Conservation (phyloP, 2,113 vertebrate species). For the Psophia crepitans region DNA sequence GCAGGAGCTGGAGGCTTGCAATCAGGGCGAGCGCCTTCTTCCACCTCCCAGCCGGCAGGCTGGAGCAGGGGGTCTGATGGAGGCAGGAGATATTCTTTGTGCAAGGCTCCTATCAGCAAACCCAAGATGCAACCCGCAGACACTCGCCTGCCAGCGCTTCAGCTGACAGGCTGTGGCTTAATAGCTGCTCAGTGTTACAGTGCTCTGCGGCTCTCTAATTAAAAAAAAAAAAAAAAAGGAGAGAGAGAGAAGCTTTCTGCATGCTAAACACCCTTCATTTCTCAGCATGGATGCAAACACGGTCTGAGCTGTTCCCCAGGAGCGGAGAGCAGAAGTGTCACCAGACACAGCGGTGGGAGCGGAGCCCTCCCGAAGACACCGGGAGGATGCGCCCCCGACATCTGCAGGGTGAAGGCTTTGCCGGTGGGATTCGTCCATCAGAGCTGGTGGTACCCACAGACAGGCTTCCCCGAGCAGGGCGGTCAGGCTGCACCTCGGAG, state of each 20-base stretch:
- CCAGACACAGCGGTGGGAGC: rapidly evolving
- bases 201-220: background rate
- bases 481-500: rapidly evolving
- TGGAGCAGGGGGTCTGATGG: background rate
- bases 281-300: rapidly evolving
- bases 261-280: background rate
- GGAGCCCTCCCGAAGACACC: rapidly evolving
- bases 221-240: background rate
- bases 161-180: background rate
- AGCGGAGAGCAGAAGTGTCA: background rate
- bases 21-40: background rate
- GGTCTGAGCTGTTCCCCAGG: background rate
- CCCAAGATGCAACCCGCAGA: background rate
- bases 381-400: rapidly evolving
- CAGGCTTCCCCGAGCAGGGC: too few species aligned
- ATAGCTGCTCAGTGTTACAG: background rate
- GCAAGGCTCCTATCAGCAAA: background rate
- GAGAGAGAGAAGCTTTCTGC: background rate
- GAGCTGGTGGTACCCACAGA: background rate
- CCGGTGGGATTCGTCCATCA: rapidly evolving
- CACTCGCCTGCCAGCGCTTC: background rate
- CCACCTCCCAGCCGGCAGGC: background rate
- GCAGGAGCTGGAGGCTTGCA: background rate
- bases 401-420: rapidly evolving
- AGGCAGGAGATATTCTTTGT: background rate